These are phyloP conservation scores for Ifrita kowaldi DNA, from an alignment of 2,113 vertebrate species.

Conservation along the genomic window DNA sequence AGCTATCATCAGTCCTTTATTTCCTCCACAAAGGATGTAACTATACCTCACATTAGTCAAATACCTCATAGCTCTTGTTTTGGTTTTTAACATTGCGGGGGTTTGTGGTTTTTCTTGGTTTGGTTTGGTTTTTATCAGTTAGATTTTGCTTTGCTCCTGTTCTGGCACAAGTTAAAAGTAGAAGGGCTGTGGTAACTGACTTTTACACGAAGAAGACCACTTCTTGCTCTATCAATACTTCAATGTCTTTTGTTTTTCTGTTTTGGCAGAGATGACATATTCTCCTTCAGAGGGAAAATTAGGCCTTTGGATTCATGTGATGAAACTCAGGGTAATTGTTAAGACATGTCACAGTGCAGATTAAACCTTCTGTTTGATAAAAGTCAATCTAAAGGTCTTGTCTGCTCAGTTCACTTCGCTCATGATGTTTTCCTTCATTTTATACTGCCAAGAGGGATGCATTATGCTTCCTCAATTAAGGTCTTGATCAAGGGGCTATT, in stretches of 20 bases:
- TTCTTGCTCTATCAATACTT: background rate
- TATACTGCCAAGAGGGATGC: background rate
- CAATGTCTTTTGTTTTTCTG: background rate
- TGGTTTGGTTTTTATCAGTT: background rate
- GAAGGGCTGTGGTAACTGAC: background rate
- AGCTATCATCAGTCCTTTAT: background rate
- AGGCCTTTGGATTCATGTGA: background rate
- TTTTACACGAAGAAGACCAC: background rate
- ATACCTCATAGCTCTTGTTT: background rate
- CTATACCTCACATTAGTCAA: background rate
- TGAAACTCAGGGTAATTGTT: background rate
- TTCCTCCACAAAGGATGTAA: background rate
- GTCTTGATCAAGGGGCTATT: background rate
- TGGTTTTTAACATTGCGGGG: accelerated
- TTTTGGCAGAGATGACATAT: background rate
- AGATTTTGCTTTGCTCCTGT: background rate
- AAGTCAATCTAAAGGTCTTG: slow-evolving; percentile 21
- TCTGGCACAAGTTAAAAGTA: background rate
- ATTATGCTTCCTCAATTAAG: background rate
- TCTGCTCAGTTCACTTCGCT: background rate
- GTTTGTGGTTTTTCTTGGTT: background rate
- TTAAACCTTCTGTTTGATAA: slow-evolving; percentile 8
- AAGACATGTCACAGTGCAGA: background rate
- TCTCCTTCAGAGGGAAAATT: background rate
- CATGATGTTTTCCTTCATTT: background rate